Evolutionary conservation across 2,888 invertebrate species (phyloP), one percentile per base, ranked within the genome.

Genomic region (Eurytoma californica): DNA sequence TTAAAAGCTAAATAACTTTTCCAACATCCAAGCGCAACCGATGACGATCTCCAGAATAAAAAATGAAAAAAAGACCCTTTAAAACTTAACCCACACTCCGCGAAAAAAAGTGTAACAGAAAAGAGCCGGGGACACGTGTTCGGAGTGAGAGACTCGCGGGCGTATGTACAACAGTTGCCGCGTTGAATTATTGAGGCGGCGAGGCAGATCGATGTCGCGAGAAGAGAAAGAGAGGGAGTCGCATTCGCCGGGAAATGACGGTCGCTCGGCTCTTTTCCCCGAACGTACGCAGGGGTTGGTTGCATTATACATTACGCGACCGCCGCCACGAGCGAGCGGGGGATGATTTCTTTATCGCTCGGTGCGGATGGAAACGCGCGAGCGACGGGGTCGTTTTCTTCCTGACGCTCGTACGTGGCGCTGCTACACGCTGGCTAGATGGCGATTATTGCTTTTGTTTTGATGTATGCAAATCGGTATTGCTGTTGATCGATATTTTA

Each of bases 121-220:
- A 53, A 55, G 28, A 49, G 28, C 49, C 20, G n/a, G 66, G 28
- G 74, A 66, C 66, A 60, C 65, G 28, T 47, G 57, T n/a, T 58
- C 47, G 20, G 74, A 20, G 82, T 83, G 86, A 88, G 87, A 88
- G 88, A 89, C 88, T 88, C 86, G 87, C 83, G 84, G 87, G 88
- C 88, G 39, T 39, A 39, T 39, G 39, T 39, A 39, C 7, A 39
- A 39, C 39, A 39, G 39, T 39, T 39, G 88, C 89, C 88, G 88
- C 87, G 84, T 81, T 89, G 89, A 90, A 90, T 90, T 89, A 90
- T 90, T 89, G 88, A 90, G 88, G 87, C 86, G 82, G 86, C 84
- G 53, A 5, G 85, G 82, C 88, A 88, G 89, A 89, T 90, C 89
- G 89, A 89, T 90, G 89, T 89, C 88, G 88, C 89, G 87, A 88